Evolutionary conservation across 2,888 invertebrate genomes (phyloP).

Genomic region (Laspeyria flexula): DNA sequence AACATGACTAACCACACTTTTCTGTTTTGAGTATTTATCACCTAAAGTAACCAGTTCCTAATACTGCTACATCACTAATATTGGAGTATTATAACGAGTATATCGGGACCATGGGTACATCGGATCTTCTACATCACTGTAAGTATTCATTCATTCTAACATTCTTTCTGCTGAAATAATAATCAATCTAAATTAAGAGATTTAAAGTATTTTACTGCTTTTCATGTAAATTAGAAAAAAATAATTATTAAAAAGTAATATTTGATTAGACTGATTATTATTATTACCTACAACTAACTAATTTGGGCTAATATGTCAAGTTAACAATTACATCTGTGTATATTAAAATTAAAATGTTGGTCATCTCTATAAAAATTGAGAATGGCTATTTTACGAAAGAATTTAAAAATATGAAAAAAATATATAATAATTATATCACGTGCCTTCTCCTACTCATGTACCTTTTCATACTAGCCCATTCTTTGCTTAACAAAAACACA

Average conservation of each 20-base stretch:
- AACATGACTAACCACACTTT: conserved; percentile 72
- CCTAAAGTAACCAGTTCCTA: conserved; percentile 69
- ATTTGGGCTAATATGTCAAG: background rate
- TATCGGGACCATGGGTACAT: conserved; percentile 14
- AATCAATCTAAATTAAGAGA: background rate
- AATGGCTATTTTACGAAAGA: too few species aligned
- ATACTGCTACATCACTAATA: conserved; percentile 42
- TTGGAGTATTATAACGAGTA: background rate
- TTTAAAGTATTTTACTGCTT: too few species aligned
- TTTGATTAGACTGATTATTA: too few species aligned
- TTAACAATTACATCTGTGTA: too few species aligned
- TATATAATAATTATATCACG: too few species aligned
- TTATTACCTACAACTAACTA: background rate
- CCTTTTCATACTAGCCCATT: background rate
- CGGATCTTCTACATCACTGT: conserved; percentile 23
- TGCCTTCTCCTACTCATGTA: too few species aligned
- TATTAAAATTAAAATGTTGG: too few species aligned
- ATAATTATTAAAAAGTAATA: too few species aligned
- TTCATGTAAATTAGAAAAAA: too few species aligned
- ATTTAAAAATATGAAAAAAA: too few species aligned
- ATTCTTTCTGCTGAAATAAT: background rate
- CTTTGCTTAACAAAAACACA: background rate
- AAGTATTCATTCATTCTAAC: conserved; percentile 37
- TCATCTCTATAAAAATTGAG: too few species aligned
- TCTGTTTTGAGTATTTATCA: conserved; percentile 76